A percentile compares a stretch with the other conserved stretches of the same genome.
These are phyloP conservation scores for Murina feae DNA, from an alignment of 2,113 vertebrate genomes.

Conservation along the genomic window DNA sequence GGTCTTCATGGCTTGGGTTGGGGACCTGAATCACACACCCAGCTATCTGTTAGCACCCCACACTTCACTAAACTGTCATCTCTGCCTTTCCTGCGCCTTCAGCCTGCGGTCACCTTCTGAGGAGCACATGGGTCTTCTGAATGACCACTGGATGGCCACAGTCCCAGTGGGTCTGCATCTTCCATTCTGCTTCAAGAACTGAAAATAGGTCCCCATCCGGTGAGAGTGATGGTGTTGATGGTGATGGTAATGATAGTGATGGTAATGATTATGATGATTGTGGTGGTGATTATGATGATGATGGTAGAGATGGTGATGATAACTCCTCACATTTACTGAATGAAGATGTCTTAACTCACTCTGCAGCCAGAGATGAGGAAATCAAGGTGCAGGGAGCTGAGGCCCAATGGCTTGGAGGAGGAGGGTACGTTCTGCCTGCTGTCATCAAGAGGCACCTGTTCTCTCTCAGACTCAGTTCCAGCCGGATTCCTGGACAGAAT, in stretches of 20 bases:
- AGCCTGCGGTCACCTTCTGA: neutral
- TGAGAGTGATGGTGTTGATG: accelerated
- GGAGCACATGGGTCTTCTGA: neutral
- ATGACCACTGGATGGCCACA: neutral
- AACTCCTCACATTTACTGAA: neutral
- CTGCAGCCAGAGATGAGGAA: neutral
- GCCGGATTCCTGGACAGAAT: neutral
- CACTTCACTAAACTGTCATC: neutral
- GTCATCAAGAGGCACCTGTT: neutral
- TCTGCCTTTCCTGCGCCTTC: neutral
- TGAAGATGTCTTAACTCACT: neutral
- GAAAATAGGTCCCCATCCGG: neutral
- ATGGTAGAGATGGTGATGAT: accelerated
- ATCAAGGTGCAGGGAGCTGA: neutral
- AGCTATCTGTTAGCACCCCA: neutral
- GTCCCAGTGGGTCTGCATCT: neutral
- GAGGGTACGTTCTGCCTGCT: neutral
- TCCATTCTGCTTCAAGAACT: neutral
- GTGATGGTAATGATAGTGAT: accelerated
- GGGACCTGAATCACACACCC: neutral
- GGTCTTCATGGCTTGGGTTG: neutral
- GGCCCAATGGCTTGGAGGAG: neutral
- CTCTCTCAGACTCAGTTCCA: neutral
- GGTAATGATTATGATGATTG: accelerated
- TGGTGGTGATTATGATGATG: accelerated